These are phyloP conservation scores for Drosophila fuyamai DNA, from an alignment of 1,140 invertebrate genomes.

Conservation along the genomic window DNA sequence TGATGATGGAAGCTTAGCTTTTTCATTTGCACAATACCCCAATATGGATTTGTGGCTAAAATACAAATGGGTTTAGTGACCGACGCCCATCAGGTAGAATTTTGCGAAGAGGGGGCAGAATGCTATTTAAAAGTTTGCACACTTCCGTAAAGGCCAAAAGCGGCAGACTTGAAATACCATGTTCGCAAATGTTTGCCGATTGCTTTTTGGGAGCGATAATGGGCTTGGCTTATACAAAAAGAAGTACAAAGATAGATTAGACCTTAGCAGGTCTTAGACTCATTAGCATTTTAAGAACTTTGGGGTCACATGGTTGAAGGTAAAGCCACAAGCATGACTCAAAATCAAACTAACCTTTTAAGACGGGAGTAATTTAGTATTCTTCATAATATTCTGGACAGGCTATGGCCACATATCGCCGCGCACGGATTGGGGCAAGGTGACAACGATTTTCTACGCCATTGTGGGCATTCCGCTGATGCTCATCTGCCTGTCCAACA, in stretches of 20 bases:
- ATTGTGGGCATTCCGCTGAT: conserved; percentile 97
- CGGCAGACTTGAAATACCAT: conserved; percentile 70
- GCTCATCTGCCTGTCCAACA: conserved; percentile 96
- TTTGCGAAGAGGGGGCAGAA: background rate
- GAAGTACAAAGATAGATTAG: conserved; percentile 44
- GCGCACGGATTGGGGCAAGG: conserved; percentile 95
- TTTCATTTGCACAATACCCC: conserved; percentile 38
- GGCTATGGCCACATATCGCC: conserved; percentile 98
- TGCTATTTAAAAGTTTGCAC: conserved; percentile 50
- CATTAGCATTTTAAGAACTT: conserved; percentile 59
- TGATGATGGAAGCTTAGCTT: conserved; percentile 25
- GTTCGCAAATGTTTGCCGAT: conserved; percentile 41
- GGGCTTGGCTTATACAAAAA: conserved; percentile 39
- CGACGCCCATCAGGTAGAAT: conserved; percentile 43
- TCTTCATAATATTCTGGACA: conserved; percentile 81
- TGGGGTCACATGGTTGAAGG: conserved; percentile 48
- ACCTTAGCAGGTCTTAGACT: conserved; percentile 24
- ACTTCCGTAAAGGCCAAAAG: conserved; percentile 59
- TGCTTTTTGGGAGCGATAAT: conserved; percentile 52
- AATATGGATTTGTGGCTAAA: conserved; percentile 54
- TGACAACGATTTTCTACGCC: conserved; percentile 98
- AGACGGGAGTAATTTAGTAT: background rate
- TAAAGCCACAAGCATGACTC: conserved; percentile 5
- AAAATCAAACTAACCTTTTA: conserved; percentile 12
- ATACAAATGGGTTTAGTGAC: conserved; percentile 70